These are phyloP conservation scores for Rhinichthys osculus DNA, from an alignment of 2,797 vertebrate genomes.

Conservation along the genomic window DNA sequence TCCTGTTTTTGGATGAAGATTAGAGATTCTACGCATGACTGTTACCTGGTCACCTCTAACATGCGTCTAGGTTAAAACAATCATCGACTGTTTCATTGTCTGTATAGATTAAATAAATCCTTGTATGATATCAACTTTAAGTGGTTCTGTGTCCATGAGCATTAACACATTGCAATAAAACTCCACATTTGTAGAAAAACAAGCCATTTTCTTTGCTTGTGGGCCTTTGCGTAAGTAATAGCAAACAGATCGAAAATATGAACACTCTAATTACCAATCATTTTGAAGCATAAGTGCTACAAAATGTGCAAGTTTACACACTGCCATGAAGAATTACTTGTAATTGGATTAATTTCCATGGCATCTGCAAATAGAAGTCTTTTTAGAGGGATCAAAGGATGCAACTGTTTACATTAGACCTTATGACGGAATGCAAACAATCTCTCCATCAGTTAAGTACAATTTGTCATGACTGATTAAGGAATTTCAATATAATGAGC, in stretches of 20 bases:
- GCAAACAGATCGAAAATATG: not conserved
- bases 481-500: not conserved
- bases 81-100: slow-evolving; percentile 21
- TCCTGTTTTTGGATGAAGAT: slow-evolving; percentile 30
- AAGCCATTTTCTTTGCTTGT: slow-evolving; percentile 2
- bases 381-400: not conserved
- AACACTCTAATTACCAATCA: not conserved
- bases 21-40: slow-evolving; percentile 27
- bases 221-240: not conserved
- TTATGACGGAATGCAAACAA: not conserved
- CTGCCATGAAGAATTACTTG: not conserved
- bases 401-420: not conserved
- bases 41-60: slow-evolving; percentile 5
- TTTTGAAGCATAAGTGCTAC: not conserved
- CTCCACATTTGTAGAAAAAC: slow-evolving; percentile 71
- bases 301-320: not conserved
- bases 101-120: slow-evolving; percentile 25
- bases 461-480: not conserved
- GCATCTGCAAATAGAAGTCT: not conserved
- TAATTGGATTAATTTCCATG: not conserved
- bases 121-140: slow-evolving; percentile 32
- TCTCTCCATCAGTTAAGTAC: not conserved
- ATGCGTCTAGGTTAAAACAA: slow-evolving; percentile 4
- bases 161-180: slow-evolving; percentile 72
- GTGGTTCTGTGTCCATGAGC: slow-evolving; percentile 30